Base-by-base conservation (phyloP, 2,888 invertebrate genomes). In the Cyrtodaria siliqua region DNA sequence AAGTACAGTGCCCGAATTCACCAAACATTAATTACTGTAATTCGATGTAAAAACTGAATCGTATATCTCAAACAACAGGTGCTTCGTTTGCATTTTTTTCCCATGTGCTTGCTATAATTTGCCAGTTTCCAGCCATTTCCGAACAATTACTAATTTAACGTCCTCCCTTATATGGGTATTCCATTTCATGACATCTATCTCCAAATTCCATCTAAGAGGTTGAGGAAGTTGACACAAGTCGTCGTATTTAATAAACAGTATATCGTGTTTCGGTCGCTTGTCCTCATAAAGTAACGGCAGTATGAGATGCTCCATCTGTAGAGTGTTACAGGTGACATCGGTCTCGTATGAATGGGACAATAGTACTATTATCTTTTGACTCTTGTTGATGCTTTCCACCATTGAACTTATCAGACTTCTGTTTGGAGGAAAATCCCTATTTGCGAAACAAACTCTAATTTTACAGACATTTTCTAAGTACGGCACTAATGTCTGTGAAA, bases 251-350 rank as follows among this genome's bases (percentile, higher is more conserved):
- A 44, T 44, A 16, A 44, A 16, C n/a, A 44, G 16, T 20, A 44
- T 6, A 4, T 44, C n/a, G 6, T 44, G 4, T 16, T 20, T 20
- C 16, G 6, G n/a, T 44, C 16, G 44, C n/a, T 44, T 44, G 8
- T 44, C 20, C 44, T 44, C 44, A 16, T 44, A 44, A 9, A 44
- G 6, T 6, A 44, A 20, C n/a, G 44, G 44, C 6, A 44, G 20
- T 16, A 44, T 44, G 16, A 44, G 16, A 44, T 44, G 44, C 16
- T 44, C 44, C 44, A 44, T 16, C 20, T 44, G 44, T 44, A 44
- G 16, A 18, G 9, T 44, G n/a, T 18, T 4, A 16, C 44, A 44
- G 9, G 6, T 6, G 4, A 20, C 6, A 18, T 44, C 44, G 6
- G 3, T 16, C 44, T 18, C 16, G 20, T 44, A 44, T 16, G 20